Evolutionary conservation across 2,797 vertebrate genomes (phyloP), one percentile per base, ranked within the genome.

Genomic region (Phrynocephalus forsythii): DNA sequence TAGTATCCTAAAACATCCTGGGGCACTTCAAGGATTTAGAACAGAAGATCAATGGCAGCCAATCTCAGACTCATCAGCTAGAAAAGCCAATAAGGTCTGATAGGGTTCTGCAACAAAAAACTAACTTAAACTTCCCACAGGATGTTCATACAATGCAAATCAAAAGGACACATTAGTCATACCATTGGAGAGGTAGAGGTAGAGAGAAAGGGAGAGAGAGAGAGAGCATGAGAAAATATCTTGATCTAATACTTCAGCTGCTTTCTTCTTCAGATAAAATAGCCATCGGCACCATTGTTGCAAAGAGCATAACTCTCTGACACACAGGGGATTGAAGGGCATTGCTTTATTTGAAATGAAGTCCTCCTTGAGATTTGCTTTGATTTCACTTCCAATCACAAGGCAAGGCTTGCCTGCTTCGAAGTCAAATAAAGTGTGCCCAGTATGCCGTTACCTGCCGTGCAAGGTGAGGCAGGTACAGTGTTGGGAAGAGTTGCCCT

Each of bases 161-260:
- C 88, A 86, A 95, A 94, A 94, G 91, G 92, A 77, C 87, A 88
- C 48, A 90, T 94, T 93, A 92, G 93, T 95, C 93, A 91, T 83
- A 67, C 0, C 0, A 85, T 66, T 78, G 81, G 63, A 30, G 86
- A 91, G 87, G 83, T 52, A n/a, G 85, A 91, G 38, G 38, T 78
- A 75, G 63, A 30, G 86, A 91, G 87, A 83, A 56, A n/a, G 85
- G 90, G 88, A 85, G 91, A 89, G 92, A 79, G n/a, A 79, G 9
- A 44, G 22, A 48, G 8, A 76, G 73, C 56, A 60, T 10, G 56
- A n/a, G 68, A 88, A 86, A 92, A 91, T 0, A 6, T 91, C 83
- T 89, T 24, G 52, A 88, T 91, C 85, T 91, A 82, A 71, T 8
- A 3, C 80, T 92, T 93, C 50, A 84, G 88, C 85, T 71, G 85